Conservation (phyloP, 2,888 invertebrate genomes). For the Oxycera nigricornis region DNA sequence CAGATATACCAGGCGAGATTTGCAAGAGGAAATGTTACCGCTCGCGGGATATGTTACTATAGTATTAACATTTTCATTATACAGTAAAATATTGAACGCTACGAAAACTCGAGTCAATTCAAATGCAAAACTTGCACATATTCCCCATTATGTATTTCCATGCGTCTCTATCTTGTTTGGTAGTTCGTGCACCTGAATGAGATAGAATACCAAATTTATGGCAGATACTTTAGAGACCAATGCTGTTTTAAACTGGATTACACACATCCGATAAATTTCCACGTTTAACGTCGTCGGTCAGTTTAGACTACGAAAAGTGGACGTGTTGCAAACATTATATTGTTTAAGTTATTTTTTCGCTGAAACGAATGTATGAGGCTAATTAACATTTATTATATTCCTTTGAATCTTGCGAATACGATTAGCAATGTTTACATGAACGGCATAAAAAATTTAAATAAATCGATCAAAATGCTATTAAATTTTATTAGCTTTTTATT, state of each 20-base stretch:
- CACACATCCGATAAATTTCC: neutral
- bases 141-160: too few species aligned
- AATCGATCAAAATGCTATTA: too few species aligned
- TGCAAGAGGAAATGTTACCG: neutral
- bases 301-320: neutral
- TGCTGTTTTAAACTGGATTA: neutral
- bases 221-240: too few species aligned
- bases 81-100: neutral
- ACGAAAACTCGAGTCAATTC: neutral
- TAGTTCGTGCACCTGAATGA: too few species aligned
- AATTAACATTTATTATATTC: slow-evolving; percentile 1
- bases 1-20: too few species aligned
- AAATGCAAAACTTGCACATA: neutral
- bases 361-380: neutral
- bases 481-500: too few species aligned
- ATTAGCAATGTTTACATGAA: neutral
- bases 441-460: too few species aligned
- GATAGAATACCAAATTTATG: too few species aligned
- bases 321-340: neutral
- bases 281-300: neutral
- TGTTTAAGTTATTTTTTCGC: slow-evolving; percentile 1
- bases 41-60: neutral
- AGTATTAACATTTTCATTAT: neutral
- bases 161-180: too few species aligned
- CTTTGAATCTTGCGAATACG: neutral